Evolutionary conservation across 1,140 invertebrate genomes (phyloP).

Genomic region (Drosophila triauraria): DNA sequence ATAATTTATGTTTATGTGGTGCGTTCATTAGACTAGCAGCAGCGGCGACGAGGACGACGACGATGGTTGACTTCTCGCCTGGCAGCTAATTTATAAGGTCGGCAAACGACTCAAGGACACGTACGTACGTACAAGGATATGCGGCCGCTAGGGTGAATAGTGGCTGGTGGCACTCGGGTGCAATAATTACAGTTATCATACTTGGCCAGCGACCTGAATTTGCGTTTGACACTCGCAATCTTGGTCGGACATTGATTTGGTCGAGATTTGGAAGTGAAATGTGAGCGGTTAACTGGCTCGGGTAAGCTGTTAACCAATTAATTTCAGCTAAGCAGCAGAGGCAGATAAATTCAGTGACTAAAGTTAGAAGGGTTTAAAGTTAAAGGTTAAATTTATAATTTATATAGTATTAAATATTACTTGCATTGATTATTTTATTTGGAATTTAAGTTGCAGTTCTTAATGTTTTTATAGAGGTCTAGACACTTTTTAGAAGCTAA

Average conservation of each 20-base stretch:
- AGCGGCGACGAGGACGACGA: constrained; percentile 16
- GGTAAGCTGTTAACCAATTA: background rate
- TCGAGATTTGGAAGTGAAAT: constrained; percentile 5
- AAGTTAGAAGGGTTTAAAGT: too few relatives aligned
- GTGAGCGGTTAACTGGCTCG: constrained; percentile 1
- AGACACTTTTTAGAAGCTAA: too few relatives aligned
- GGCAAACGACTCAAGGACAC: constrained; percentile 49
- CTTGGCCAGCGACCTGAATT: constrained; percentile 29
- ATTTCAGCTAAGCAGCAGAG: background rate
- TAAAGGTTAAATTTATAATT: background rate
- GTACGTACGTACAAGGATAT: constrained; percentile 5
- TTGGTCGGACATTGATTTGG: constrained; percentile 29
- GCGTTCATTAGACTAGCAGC: constrained; percentile 59
- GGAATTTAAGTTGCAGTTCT: too few relatives aligned
- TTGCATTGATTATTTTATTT: background rate
- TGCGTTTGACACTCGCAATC: constrained; percentile 35
- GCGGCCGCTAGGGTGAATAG: background rate
- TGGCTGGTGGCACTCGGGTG: constrained; percentile 10
- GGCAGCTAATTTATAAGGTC: constrained; percentile 69
- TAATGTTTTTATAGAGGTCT: too few relatives aligned
- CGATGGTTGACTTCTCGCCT: constrained; percentile 44
- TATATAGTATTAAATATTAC: too few relatives aligned
- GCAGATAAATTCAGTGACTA: background rate
- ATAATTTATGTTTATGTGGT: constrained; percentile 79
- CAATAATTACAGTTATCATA: constrained; percentile 51